Percentiles rank a stretch among this genome's conserved stretches.
Conservation (phyloP, 2,888 invertebrate species). For the Drosophila anomelani region DNA sequence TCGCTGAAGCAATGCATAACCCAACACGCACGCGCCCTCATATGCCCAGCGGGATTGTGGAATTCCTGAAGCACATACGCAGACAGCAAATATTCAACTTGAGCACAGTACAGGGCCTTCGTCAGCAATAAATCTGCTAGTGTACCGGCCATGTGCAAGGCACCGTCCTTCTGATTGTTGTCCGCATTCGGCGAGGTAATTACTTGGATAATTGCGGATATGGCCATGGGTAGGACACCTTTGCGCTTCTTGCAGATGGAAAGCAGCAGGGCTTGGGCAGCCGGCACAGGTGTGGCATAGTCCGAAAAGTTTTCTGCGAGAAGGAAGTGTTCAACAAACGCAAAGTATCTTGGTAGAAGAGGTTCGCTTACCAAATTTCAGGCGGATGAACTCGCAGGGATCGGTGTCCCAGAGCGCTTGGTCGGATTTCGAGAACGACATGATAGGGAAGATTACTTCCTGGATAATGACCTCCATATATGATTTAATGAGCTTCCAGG, state of each 20-base stretch:
- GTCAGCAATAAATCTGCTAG: constrained; percentile 95
- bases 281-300: constrained; percentile 97
- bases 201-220: constrained; percentile 94
- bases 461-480: constrained; percentile 97
- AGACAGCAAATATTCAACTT: constrained; percentile 95
- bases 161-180: constrained; percentile 96
- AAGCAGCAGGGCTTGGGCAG: constrained; percentile 95
- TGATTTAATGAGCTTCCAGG: constrained; percentile 98
- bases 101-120: constrained; percentile 95
- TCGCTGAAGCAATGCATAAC: constrained; percentile 95
- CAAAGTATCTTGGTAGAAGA: background rate
- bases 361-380: constrained; percentile 92
- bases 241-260: constrained; percentile 97
- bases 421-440: constrained; percentile 97
- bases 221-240: constrained; percentile 96
- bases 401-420: constrained; percentile 98
- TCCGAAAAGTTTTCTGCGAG: constrained; percentile 96
- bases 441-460: constrained; percentile 97
- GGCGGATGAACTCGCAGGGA: constrained; percentile 98
- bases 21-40: constrained; percentile 98
- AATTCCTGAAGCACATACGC: constrained; percentile 98
- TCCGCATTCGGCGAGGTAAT: constrained; percentile 88
- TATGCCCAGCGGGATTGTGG: constrained; percentile 90
- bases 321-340: background rate
- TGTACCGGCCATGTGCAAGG: constrained; percentile 98